Conservation (phyloP, 2,888 invertebrate species). For the Pinctada fucata region DNA sequence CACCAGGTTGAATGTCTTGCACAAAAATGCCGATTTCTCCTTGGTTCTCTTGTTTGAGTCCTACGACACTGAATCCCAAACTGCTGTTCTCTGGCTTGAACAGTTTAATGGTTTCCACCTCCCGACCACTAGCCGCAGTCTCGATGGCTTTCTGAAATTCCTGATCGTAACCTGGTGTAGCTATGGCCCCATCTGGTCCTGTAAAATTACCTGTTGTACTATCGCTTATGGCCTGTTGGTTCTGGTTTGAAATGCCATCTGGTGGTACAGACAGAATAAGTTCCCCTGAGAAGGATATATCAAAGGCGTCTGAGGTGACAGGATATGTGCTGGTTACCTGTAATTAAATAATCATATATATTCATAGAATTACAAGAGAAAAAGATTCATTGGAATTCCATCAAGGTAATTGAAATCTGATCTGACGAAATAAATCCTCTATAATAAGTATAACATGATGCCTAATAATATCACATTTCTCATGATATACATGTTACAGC, state of each 20-base stretch:
- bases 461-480: no score
- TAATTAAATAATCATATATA: background rate
- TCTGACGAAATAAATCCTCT: no score
- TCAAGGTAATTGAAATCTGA: no score
- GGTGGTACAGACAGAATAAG: conserved; percentile 79
- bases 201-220: conserved; percentile 29
- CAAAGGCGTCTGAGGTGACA: conserved; percentile 85
- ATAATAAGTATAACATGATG: no score
- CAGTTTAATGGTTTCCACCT: conserved; percentile 81
- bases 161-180: conserved; percentile 62
- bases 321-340: conserved; percentile 79
- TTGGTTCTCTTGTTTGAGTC: conserved; percentile 81
- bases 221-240: conserved; percentile 22
- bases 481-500: no score
- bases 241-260: conserved; percentile 34
- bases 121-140: conserved; percentile 81
- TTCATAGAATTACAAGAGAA: background rate
- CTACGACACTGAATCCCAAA: conserved; percentile 85
- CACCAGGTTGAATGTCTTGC: conserved; percentile 83
- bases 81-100: conserved; percentile 82
- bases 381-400: no score
- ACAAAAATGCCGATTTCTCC: conserved; percentile 84
- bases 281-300: conserved; percentile 84
- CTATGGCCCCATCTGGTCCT: conserved; percentile 49
- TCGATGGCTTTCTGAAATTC: conserved; percentile 78